These are phyloP conservation scores for Romanogobio albipinnatus DNA, from an alignment of 2,113 vertebrate genomes.

Conservation along the genomic window DNA sequence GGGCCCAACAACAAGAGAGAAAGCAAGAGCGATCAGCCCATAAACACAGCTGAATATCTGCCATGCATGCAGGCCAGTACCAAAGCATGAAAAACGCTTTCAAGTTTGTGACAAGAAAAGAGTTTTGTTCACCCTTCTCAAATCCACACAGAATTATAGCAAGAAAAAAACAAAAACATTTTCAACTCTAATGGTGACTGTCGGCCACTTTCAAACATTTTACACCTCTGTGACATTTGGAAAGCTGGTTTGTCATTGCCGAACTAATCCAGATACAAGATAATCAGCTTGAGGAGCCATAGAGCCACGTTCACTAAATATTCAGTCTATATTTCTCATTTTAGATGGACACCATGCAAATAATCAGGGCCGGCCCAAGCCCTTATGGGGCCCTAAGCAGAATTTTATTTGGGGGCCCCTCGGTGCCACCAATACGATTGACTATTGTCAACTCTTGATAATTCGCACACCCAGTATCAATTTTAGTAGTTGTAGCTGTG, in stretches of 20 bases:
- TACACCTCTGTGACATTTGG: not conserved
- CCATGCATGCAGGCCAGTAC: not conserved
- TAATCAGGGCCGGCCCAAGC: no score
- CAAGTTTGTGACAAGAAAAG: not conserved
- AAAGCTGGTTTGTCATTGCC: constrained; percentile 30
- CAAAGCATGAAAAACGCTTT: not conserved
- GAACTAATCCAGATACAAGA: constrained; percentile 20
- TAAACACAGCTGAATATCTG: constrained; percentile 12
- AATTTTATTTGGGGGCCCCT: no score
- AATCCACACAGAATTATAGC: not conserved
- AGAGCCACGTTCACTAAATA: not conserved
- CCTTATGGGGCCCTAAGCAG: no score
- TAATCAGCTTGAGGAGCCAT: constrained; percentile 11
- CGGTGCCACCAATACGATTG: no score
- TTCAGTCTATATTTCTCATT: not conserved
- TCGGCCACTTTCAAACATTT: not conserved
- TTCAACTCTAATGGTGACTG: not conserved
- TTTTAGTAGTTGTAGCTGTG: no score
- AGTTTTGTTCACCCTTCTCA: not conserved
- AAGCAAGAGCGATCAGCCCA: not conserved
- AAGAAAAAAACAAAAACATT: not conserved
- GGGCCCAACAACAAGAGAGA: constrained; percentile 3
- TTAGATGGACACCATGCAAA: not conserved
- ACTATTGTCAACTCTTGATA: no score
- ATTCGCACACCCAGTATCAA: no score